Conservation (phyloP, 2,113 vertebrate species). For the Myotis davidii region DNA sequence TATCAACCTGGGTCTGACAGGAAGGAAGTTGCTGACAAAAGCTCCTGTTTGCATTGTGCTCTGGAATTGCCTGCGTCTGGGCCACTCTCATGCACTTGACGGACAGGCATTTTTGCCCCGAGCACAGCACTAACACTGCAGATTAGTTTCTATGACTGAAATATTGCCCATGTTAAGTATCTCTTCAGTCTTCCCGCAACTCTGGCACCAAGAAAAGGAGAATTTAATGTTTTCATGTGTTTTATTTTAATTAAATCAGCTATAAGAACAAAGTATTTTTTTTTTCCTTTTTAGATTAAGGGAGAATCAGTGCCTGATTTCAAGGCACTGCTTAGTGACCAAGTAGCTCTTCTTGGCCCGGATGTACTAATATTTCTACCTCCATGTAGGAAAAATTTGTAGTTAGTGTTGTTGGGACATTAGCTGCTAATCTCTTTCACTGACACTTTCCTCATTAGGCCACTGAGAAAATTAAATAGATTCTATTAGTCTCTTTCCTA, state of each 20-base stretch:
- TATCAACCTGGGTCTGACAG: no score
- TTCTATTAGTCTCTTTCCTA: slow-evolving; percentile 51
- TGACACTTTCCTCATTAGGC: slow-evolving; percentile 58
- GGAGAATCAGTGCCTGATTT: slow-evolving; percentile 34
- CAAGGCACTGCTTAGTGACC: slow-evolving; percentile 55
- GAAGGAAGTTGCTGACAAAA: neutral
- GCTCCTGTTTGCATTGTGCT: neutral
- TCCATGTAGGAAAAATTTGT: slow-evolving; percentile 36
- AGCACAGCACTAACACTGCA: neutral
- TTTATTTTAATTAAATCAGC: slow-evolving; percentile 66
- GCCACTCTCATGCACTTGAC: neutral
- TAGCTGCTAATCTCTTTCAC: slow-evolving; percentile 46
- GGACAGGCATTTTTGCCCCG: slow-evolving; percentile 20
- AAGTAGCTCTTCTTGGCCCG: slow-evolving; percentile 39
- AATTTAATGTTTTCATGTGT: slow-evolving; percentile 53
- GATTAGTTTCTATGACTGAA: slow-evolving; percentile 16
- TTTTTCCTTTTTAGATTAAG: slow-evolving; percentile 30
- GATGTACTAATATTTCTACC: slow-evolving; percentile 42
- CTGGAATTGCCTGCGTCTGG: neutral
- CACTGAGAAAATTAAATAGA: slow-evolving; percentile 66
- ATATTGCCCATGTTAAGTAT: neutral
- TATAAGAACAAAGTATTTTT: slow-evolving; percentile 2
- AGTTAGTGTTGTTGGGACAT: slow-evolving; percentile 26
- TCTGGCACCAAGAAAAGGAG: slow-evolving; percentile 23
- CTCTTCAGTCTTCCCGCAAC: slow-evolving; percentile 38